A percentile compares a stretch with the other conserved stretches of the same genome.
phyloP scores from a whole-genome alignment of 2,113 vertebrate species.

The Saguinus midas region DNA sequence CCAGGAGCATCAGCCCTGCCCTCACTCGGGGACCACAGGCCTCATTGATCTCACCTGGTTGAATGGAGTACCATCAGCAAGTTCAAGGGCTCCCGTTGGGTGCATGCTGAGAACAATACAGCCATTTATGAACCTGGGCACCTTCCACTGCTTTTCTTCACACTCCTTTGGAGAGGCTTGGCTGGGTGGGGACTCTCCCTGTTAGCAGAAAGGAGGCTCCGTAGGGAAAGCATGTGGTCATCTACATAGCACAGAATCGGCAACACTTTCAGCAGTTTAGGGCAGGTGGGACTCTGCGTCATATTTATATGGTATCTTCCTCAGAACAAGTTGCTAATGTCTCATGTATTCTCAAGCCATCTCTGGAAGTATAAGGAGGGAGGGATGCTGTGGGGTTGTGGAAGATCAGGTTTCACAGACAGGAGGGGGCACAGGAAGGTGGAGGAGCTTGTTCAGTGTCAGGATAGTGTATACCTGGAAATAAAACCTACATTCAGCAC shows the following conservation, averaged over 20 bases:
- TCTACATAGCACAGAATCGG: not conserved
- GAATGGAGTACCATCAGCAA: not conserved
- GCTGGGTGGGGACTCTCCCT: rapidly evolving
- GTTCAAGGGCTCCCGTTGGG: not conserved
- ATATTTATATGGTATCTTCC: not conserved
- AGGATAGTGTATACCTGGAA: rapidly evolving
- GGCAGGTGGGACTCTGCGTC: not conserved
- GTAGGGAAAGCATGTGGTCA: not conserved
- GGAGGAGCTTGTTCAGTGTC: rapidly evolving
- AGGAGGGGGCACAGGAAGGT: rapidly evolving
- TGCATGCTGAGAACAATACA: not conserved
- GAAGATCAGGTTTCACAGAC: rapidly evolving
- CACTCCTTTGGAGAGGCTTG: not conserved
- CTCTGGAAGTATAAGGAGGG: not conserved
- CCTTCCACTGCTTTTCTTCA: not conserved
- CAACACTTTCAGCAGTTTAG: not conserved
- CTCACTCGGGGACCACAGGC: rapidly evolving
- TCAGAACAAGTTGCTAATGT: not conserved
- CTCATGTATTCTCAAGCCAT: not conserved
- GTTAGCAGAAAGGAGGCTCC: not conserved
- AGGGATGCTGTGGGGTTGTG: rapidly evolving
- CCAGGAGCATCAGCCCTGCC: not conserved
- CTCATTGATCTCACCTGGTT: not conserved
- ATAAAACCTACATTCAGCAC: rapidly evolving
- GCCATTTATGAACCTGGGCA: slow-evolving; percentile 35